Percentiles rank a stretch among this genome's conserved stretches.
These are phyloP conservation scores for Elanus axillaris DNA, from an alignment of 2,113 vertebrate species.

Conservation along the genomic window DNA sequence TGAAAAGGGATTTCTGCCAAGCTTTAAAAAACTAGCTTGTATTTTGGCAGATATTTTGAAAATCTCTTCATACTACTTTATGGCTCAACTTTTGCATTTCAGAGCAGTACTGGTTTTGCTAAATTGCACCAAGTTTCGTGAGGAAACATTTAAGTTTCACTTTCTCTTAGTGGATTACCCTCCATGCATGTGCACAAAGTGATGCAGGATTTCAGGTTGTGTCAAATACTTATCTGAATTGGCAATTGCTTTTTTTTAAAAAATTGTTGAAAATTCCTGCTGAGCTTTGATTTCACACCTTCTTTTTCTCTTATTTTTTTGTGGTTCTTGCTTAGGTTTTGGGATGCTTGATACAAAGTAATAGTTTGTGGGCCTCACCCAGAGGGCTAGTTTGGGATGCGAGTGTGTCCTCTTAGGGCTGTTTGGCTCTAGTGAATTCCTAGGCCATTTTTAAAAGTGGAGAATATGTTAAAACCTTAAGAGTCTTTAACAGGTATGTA, in stretches of 20 bases:
- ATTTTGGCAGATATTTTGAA: not conserved
- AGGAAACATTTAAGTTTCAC: not conserved
- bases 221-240: not conserved
- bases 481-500: not conserved
- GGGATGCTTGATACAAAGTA: not conserved
- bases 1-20: not conserved
- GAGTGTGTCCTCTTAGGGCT: not conserved
- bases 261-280: not conserved
- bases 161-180: not conserved
- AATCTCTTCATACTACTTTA: not conserved
- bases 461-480: not conserved
- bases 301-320: not conserved
- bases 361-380: not conserved
- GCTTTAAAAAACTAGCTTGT: not conserved
- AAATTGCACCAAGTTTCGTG: not conserved
- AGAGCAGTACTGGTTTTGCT: not conserved
- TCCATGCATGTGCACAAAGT: fast-evolving
- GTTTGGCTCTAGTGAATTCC: not conserved
- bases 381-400: not conserved
- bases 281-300: not conserved
- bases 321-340: not conserved
- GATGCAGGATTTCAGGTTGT: not conserved
- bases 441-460: not conserved
- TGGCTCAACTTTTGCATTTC: not conserved
- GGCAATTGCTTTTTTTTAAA: not conserved